Conservation (phyloP, 2,888 invertebrate species). For the Unio pictorum region DNA sequence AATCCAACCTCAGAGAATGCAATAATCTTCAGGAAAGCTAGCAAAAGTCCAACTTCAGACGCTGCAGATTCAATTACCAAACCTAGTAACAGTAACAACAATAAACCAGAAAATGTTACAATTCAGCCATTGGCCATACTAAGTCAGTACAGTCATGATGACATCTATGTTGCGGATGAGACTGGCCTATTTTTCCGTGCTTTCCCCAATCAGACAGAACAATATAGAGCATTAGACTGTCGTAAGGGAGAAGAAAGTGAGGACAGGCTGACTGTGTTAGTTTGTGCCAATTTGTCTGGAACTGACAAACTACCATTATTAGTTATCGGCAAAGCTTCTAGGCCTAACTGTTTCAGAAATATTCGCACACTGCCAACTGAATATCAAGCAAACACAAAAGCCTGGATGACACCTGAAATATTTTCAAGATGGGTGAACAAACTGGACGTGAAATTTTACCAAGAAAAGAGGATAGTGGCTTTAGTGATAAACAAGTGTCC, state of each 20-base stretch:
- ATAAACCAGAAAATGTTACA: not conserved
- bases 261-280: constrained; percentile 24
- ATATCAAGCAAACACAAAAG: constrained; percentile 33
- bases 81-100: too few species aligned
- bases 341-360: constrained; percentile 33
- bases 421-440: constrained; percentile 38
- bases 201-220: constrained; percentile 18
- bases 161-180: constrained; percentile 40
- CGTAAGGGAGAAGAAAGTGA: constrained; percentile 25
- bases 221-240: constrained; percentile 20
- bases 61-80: not conserved
- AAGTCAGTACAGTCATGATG: constrained; percentile 17
- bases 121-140: constrained; percentile 6
- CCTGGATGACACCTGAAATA: constrained; percentile 35
- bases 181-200: constrained; percentile 27
- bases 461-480: constrained; percentile 18
- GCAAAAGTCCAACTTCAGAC: constrained; percentile 9
- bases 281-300: constrained; percentile 31
- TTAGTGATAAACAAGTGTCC: constrained; percentile 45
- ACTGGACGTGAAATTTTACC: constrained; percentile 21
- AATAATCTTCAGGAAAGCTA: constrained; percentile 5
- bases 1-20: constrained; percentile 11
- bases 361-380: constrained; percentile 16
- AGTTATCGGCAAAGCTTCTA: constrained; percentile 30
- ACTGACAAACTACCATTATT: constrained; percentile 22